Conservation (phyloP, 2,888 invertebrate species). For the Andrena bicolor region DNA sequence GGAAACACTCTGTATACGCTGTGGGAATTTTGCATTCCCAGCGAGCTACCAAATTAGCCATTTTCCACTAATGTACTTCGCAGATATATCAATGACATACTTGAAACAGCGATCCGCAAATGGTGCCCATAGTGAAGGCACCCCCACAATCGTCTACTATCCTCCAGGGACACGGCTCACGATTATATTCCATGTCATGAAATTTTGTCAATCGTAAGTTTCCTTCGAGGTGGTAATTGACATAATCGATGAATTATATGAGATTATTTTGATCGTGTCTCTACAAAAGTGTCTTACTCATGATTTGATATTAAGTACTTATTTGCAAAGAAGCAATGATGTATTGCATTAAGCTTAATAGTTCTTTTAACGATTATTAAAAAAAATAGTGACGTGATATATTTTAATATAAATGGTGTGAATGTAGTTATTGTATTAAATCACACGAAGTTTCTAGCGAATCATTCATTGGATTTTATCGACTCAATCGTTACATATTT, state of each 20-base stretch:
- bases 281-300: neutral
- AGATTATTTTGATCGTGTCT: neutral
- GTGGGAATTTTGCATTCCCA: too few relatives aligned
- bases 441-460: conserved; percentile 10
- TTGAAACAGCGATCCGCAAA: conserved; percentile 97
- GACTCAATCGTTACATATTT: neutral
- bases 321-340: neutral
- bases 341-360: neutral
- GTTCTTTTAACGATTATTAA: neutral
- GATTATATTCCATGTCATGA: conserved; percentile 93
- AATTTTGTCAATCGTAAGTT: conserved; percentile 1
- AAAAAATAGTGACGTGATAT: conserved; percentile 17
- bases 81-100: conserved; percentile 32
- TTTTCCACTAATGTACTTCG: neutral
- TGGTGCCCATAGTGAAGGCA: conserved; percentile 98
- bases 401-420: conserved; percentile 12
- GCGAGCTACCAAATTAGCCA: too few relatives aligned
- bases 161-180: conserved; percentile 99
- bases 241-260: neutral
- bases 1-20: too few relatives aligned
- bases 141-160: conserved; percentile 99
- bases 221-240: neutral
- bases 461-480: conserved; percentile 5
- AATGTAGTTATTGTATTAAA: conserved; percentile 11
- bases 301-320: conserved; percentile 2